Evolutionary conservation across 2,797 vertebrate species (phyloP).

Genomic region (Neomorphus geoffroyi): DNA sequence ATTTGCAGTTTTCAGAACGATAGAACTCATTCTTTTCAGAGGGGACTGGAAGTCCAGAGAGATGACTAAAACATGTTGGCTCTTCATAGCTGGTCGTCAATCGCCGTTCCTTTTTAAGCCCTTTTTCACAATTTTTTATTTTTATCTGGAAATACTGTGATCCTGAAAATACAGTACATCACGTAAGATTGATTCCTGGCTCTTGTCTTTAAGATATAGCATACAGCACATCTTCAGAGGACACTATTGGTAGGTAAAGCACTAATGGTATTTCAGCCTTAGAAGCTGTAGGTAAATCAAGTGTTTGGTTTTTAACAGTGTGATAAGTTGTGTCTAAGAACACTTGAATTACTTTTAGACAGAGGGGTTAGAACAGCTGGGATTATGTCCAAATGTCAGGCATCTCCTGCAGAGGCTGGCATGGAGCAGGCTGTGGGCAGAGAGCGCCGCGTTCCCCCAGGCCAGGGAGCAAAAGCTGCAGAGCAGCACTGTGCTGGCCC

Average conservation of each 20-base stretch:
- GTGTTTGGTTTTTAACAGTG: background rate
- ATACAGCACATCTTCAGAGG: background rate
- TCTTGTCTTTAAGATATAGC: background rate
- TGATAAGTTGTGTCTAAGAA: background rate
- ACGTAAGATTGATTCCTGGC: background rate
- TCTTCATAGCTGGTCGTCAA: background rate
- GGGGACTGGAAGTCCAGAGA: background rate
- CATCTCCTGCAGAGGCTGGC: background rate
- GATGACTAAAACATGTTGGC: background rate
- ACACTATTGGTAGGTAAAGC: background rate
- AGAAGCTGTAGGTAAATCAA: background rate
- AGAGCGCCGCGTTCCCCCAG: fast-evolving
- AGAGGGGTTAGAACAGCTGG: background rate
- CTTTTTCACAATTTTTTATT: background rate
- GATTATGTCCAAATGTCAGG: background rate
- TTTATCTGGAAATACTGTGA: background rate
- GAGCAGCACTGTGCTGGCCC: background rate
- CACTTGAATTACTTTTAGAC: background rate
- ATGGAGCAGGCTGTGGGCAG: background rate
- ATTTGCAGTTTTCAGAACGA: background rate
- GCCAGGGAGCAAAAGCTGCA: background rate
- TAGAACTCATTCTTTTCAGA: background rate
- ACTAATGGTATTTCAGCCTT: background rate
- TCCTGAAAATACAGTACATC: background rate
- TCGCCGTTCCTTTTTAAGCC: background rate